These are phyloP conservation scores for Hydropsyche tenuis DNA, from an alignment of 1,140 invertebrate genomes.

Conservation along the genomic window DNA sequence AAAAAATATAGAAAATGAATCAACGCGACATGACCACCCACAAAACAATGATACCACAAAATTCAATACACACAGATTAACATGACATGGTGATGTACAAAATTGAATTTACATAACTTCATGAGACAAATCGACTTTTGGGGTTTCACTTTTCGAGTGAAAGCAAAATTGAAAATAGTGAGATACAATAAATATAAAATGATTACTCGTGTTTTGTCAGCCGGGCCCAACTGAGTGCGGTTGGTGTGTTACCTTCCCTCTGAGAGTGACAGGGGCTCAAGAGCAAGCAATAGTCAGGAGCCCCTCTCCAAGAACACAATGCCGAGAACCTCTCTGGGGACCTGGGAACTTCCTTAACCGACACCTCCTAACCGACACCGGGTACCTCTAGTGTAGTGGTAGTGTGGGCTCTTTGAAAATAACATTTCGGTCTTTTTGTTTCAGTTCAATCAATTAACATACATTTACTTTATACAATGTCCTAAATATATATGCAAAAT, in stretches of 20 bases:
- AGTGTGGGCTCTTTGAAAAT: slow-evolving; percentile 47
- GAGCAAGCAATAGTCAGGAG: slow-evolving; percentile 23
- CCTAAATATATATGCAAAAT: slow-evolving; percentile 28
- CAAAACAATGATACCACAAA: neutral
- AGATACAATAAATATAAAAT: slow-evolving; percentile 50
- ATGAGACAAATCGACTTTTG: slow-evolving; percentile 39
- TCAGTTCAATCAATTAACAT: slow-evolving; percentile 46
- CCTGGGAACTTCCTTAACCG: slow-evolving; percentile 33
- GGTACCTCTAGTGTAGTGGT: slow-evolving; percentile 41
- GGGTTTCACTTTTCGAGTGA: slow-evolving; percentile 45
- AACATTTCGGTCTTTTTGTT: slow-evolving; percentile 48
- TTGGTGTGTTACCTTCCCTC: slow-evolving; percentile 35
- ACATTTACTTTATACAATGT: slow-evolving; percentile 40
- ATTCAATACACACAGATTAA: slow-evolving; percentile 40
- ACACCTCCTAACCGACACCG: slow-evolving; percentile 40
- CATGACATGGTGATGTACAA: slow-evolving; percentile 41
- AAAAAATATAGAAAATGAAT: neutral
- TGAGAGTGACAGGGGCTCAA: slow-evolving; percentile 33
- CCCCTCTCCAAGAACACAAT: neutral
- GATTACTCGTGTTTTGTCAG: slow-evolving; percentile 49
- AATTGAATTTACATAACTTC: slow-evolving; percentile 26
- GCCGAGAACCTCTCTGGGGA: slow-evolving; percentile 30
- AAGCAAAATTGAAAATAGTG: slow-evolving; percentile 46
- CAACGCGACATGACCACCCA: neutral
- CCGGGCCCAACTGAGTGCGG: slow-evolving; percentile 35